Evolutionary conservation across 2,888 invertebrate species (phyloP), one percentile per base, ranked within the genome.

Genomic region (Cantharis flavilabris): DNA sequence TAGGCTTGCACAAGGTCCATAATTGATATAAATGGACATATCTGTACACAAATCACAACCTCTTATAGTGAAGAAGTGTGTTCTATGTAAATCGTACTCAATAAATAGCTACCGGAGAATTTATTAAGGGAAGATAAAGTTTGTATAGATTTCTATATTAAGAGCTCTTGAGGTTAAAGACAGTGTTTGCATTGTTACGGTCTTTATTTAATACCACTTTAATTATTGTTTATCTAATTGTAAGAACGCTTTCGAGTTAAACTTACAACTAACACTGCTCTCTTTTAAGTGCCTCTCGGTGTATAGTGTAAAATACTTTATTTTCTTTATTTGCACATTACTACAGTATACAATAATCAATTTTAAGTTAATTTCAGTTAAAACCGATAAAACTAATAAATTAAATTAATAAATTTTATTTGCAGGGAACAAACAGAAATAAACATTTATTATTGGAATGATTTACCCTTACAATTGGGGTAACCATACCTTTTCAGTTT

Each of bases 31-130:
- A 84, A 84, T 81, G 81, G 80, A 78, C 77, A 79, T 78, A 80
- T 79, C 75, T 67, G 80, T 76, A 76, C 83, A 80, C 80, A 83
- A 82, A 84, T 83, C 84, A 81, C 78, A 80, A 77, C 80, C 81
- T 80, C 82, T 82, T 84, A 85, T 85, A 86, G 85, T 86, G 86
- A 85, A 86, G 85, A 86, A 85, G 84, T 86, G 86, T 86, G 86
- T 86, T 84, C 83, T 85, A 86, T 86, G 86, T 86, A 86, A 87
- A 87, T 87, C 82, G 83, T 80, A 80, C 80, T 81, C 83, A 84
- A 86, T 86, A 86, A 87, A 86, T 86, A 84, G 80, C 81, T 76
- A 73, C 77, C 72, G 76, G 82, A 82, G 83, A 84, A 85, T 86
- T 86, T 84, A 84, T 84, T 81, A 81, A 78, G 78, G 81, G 77